Base-by-base conservation (phyloP, 2,113 vertebrate genomes). In the Passerina amoena region DNA sequence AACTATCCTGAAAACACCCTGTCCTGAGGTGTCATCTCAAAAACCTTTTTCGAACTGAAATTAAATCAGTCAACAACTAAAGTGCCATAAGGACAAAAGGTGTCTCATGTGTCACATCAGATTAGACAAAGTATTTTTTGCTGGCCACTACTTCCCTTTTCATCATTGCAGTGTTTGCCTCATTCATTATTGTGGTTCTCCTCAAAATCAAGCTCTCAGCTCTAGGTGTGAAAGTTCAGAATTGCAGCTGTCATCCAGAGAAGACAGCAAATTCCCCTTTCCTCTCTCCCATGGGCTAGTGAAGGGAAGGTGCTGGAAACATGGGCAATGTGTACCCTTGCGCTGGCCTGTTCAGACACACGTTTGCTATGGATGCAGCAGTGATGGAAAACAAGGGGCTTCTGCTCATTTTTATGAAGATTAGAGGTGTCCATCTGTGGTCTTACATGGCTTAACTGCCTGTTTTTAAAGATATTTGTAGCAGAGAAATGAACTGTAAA, bases 21-120 rank as follows among this genome's bases (percentile, higher is more conserved):
- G 1, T 45, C 23, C 53, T 56, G 50, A 91, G 31, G 45, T 78
- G 51, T 65, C 59, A 69, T 33, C 68, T 81, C 1, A 3, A 57
- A 69, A 76, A 92, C 16, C n/a, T 78, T 72, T 75, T 86, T 60
- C 53, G 76, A 88, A 82, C 18, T 61, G 42, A 69, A 77, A 60
- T 44, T 27, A 68, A 68, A 86, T 27, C 53, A 77, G 54, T 37
- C 42, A 84, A 38, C 63, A 72, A 54, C 50, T 53, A 27, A 82
- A 63, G 28, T 64, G 37, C 42, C 50, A 20, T 65, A 80, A 64
- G 54, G 54, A 86, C 54, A 70, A 87, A 84, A 89, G 54, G 13
- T 65, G n/a, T 76, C n/a, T 72, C 38, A 22, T n/a, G 9, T 78
- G 63, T 77, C 71, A 59, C 17, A 56, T 17, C 12, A 44, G 53